Percentiles rank a stretch among this genome's conserved stretches.
Conservation (phyloP, 2,113 vertebrate species). For the Colaptes auratus region DNA sequence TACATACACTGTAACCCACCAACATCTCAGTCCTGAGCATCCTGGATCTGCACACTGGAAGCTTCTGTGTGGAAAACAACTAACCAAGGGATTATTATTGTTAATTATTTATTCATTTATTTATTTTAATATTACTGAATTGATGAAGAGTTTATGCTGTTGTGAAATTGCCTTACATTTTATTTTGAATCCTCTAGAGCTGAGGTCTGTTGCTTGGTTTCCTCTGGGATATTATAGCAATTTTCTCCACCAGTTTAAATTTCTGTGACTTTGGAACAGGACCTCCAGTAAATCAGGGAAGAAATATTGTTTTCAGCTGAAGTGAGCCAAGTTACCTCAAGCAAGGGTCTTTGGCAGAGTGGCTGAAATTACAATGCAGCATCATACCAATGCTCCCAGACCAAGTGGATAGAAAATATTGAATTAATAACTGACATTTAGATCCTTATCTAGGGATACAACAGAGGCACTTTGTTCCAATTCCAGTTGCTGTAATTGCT, state of each 20-base stretch:
- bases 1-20: neutral
- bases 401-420: neutral
- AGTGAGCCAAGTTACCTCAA: neutral
- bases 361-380: neutral
- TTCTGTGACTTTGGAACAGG: neutral
- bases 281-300: neutral
- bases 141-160: neutral
- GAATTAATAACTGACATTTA: neutral
- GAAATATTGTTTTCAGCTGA: neutral
- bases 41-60: neutral
- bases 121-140: neutral
- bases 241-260: conserved; percentile 6
- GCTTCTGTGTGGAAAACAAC: neutral
- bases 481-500: neutral
- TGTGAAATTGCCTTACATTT: neutral
- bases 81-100: neutral
- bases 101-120: neutral
- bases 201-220: neutral
- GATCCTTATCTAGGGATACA: neutral
- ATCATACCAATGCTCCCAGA: neutral
- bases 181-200: neutral
- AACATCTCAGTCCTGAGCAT: neutral
- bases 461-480: neutral
- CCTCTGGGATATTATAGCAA: neutral
- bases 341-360: neutral